Evolutionary conservation across 2,888 invertebrate genomes (phyloP).

Genomic region (Drosophila kuntzei): DNA sequence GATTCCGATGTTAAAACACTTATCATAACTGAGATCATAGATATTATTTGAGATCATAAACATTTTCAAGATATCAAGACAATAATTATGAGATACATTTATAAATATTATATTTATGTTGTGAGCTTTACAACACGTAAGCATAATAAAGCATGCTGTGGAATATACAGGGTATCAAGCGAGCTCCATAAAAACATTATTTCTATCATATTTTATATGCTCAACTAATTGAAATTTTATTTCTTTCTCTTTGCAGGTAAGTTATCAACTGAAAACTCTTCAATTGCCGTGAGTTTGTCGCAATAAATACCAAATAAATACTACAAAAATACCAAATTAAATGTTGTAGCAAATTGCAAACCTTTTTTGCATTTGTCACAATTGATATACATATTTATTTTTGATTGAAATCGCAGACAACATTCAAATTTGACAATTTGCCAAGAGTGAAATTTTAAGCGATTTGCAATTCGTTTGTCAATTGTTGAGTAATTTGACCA

Average conservation of each 20-base stretch:
- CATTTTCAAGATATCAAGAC: too few relatives aligned
- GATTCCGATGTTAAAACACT: neutral
- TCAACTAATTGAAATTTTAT: neutral
- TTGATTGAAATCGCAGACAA: slow-evolving; percentile 62
- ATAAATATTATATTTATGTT: too few relatives aligned
- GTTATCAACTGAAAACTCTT: neutral
- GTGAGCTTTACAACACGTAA: too few relatives aligned
- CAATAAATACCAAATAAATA: neutral
- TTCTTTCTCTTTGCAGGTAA: slow-evolving; percentile 9
- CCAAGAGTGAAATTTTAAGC: slow-evolving; percentile 45
- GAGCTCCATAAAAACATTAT: too few relatives aligned
- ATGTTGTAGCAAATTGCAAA: slow-evolving; percentile 6
- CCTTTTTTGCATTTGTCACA: slow-evolving; percentile 14
- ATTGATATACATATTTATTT: slow-evolving; percentile 44
- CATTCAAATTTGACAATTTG: slow-evolving; percentile 53
- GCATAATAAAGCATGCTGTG: too few relatives aligned
- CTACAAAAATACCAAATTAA: neutral
- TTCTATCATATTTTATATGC: neutral
- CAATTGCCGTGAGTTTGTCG: neutral
- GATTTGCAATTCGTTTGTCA: slow-evolving; percentile 41
- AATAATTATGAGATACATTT: too few relatives aligned
- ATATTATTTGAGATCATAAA: too few relatives aligned
- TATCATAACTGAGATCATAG: neutral
- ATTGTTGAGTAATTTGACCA: slow-evolving; percentile 47
- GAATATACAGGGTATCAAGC: too few relatives aligned